Conservation (phyloP, 1,140 invertebrate species). For the Kradibia gibbosae region DNA sequence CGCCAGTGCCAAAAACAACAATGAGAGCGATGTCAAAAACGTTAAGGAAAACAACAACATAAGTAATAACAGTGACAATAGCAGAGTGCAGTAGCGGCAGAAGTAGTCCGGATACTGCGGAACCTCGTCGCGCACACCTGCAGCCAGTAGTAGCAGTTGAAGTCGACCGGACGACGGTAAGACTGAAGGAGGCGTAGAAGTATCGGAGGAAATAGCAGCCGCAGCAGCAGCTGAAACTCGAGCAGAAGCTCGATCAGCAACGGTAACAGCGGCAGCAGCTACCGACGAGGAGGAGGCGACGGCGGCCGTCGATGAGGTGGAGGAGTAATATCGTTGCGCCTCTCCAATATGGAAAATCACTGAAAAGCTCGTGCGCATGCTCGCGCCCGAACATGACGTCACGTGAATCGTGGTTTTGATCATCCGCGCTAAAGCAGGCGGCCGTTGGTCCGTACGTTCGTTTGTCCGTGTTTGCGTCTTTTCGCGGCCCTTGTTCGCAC, state of each 20-base stretch:
- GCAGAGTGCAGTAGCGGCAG: neutral
- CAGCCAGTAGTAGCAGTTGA: constrained; percentile 19
- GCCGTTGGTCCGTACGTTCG: constrained; percentile 20
- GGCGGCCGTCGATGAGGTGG: constrained; percentile 7
- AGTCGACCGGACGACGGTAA: neutral
- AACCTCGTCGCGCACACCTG: constrained; percentile 14
- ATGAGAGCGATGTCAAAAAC: neutral
- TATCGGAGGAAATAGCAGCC: neutral
- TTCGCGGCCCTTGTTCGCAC: neutral
- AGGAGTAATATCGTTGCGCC: constrained; percentile 7
- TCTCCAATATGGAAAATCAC: constrained; percentile 70
- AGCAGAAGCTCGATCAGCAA: neutral
- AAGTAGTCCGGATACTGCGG: no score
- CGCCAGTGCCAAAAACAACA: no score
- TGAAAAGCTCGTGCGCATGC: constrained; percentile 70
- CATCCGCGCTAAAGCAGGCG: constrained; percentile 57
- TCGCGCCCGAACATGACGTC: constrained; percentile 70
- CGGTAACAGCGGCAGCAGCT: neutral
- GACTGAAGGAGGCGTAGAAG: neutral
- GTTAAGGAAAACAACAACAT: neutral
- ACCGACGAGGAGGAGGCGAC: neutral
- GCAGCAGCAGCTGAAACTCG: neutral
- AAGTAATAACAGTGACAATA: neutral
- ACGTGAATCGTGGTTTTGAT: constrained; percentile 72
- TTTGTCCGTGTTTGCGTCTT: neutral